These are phyloP conservation scores for Ephestia elutella DNA, from an alignment of 1,140 invertebrate genomes.

Conservation along the genomic window DNA sequence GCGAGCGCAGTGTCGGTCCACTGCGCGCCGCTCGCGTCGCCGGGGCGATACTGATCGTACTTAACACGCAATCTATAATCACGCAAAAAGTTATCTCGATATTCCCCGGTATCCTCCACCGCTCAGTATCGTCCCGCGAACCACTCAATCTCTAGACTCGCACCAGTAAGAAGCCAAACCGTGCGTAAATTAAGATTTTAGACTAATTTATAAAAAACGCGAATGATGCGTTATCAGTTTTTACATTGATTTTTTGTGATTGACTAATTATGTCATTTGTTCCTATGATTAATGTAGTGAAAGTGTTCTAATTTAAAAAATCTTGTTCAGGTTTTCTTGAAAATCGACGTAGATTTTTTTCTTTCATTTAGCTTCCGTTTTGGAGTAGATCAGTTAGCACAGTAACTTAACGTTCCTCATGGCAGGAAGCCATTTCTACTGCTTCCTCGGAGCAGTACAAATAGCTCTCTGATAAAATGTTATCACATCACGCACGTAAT, in stretches of 20 bases:
- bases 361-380: conserved; percentile 38
- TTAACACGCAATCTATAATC: not conserved
- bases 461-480: conserved; percentile 32
- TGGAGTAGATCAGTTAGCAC: conserved; percentile 39
- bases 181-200: conserved; percentile 66
- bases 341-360: conserved; percentile 71
- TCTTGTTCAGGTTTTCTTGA: conserved; percentile 71
- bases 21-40: conserved; percentile 31
- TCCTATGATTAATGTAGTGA: conserved; percentile 70
- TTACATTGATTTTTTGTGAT: conserved; percentile 71
- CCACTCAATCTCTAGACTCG: conserved; percentile 56
- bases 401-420: conserved; percentile 42
- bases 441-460: conserved; percentile 22
- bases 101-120: not conserved
- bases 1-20: conserved; percentile 32
- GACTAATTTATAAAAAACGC: conserved; percentile 66
- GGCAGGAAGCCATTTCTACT: conserved; percentile 33
- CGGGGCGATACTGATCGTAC: conserved; percentile 17
- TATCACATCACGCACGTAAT: conserved; percentile 57
- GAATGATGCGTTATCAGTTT: conserved; percentile 58
- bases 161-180: conserved; percentile 67
- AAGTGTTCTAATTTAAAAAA: conserved; percentile 42
- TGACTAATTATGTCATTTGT: conserved; percentile 72
- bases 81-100: not conserved
- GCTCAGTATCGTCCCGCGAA: conserved; percentile 34